These are phyloP conservation scores for Excalfactoria chinensis DNA, from an alignment of 2,113 vertebrate species.

Conservation along the genomic window DNA sequence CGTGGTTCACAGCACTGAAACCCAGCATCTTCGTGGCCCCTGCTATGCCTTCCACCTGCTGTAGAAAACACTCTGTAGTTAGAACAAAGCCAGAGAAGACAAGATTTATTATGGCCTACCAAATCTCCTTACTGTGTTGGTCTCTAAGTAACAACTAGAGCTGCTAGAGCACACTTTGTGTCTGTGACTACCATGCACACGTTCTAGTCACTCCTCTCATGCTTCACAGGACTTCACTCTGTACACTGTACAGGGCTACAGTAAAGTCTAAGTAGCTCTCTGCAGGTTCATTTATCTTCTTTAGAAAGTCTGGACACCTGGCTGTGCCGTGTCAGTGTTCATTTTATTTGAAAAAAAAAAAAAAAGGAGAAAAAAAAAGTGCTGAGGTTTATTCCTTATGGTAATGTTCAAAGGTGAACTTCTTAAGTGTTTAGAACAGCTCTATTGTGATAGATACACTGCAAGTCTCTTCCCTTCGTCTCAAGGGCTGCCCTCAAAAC, in stretches of 20 bases:
- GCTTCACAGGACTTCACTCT: not conserved
- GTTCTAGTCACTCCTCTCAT: not conserved
- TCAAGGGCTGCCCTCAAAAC: not conserved
- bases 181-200: not conserved
- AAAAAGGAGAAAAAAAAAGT: not conserved
- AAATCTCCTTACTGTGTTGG: not conserved
- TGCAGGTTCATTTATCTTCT: slow-evolving; percentile 2
- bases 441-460: not conserved
- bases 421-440: not conserved
- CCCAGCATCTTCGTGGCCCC: not conserved
- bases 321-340: not conserved
- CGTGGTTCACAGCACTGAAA: not conserved
- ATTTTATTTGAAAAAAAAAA: not conserved
- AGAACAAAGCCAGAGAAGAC: not conserved
- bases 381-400: not conserved
- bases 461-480: not conserved
- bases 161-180: not conserved
- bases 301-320: not conserved
- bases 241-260: not conserved
- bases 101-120: not conserved
- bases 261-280: not conserved
- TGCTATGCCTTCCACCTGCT: not conserved
- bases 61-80: accelerated
- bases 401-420: not conserved
- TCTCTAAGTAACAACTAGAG: not conserved